These are phyloP conservation scores for Spinus olivaceus DNA, from an alignment of 2,797 vertebrate genomes.

Conservation along the genomic window DNA sequence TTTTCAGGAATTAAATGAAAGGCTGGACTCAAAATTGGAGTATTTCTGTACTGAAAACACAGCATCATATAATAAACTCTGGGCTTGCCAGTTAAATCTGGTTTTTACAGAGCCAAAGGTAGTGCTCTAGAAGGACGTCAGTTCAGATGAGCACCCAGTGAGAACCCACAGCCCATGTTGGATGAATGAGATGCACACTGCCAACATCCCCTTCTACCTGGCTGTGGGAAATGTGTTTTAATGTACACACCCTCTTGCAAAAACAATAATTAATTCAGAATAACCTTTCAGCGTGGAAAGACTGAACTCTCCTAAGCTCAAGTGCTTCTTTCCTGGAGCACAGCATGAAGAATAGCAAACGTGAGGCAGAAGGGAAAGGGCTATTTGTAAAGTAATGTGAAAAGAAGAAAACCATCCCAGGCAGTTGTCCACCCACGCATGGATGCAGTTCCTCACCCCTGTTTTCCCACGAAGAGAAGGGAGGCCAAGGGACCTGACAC, in stretches of 20 bases:
- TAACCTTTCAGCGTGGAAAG: neutral
- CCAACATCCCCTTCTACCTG: neutral
- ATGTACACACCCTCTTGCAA: neutral
- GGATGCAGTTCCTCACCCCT: neutral
- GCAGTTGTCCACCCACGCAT: neutral
- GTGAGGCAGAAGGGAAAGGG: neutral
- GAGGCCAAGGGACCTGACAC: neutral
- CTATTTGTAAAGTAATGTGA: neutral
- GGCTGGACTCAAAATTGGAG: neutral
- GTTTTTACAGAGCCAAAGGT: neutral
- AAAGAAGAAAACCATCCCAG: neutral
- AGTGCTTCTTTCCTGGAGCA: neutral
- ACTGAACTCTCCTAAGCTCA: neutral
- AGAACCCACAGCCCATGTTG: accelerated
- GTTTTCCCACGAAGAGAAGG: neutral
- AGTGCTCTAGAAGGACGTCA: neutral
- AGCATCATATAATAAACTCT: neutral
- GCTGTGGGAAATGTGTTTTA: neutral
- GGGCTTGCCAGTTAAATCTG: neutral
- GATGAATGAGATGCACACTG: neutral
- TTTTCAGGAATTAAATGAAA: neutral
- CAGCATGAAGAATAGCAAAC: neutral
- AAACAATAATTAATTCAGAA: neutral
- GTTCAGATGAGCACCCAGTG: accelerated
- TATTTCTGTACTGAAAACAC: neutral